These are phyloP conservation scores for Galerucella pusilla DNA, from an alignment of 2,888 invertebrate species.

Conservation along the genomic window DNA sequence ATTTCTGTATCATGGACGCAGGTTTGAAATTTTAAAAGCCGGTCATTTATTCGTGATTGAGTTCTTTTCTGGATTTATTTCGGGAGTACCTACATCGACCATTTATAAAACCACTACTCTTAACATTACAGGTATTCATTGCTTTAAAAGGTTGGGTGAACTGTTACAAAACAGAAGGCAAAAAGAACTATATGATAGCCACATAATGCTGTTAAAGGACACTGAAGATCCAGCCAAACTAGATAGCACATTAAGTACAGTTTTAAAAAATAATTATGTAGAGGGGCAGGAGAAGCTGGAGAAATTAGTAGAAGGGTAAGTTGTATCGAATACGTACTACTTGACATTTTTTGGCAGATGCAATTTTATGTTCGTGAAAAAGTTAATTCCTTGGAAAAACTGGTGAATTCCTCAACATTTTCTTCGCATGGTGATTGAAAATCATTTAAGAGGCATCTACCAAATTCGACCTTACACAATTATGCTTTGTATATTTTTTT, in stretches of 20 bases:
- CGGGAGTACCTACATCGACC: too few species aligned
- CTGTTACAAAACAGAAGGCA: slow-evolving; percentile 56
- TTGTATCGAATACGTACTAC: slow-evolving; percentile 7
- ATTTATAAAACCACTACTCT: background rate
- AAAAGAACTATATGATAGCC: slow-evolving; percentile 57
- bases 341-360: background rate
- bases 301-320: slow-evolving; percentile 54
- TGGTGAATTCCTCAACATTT: too few species aligned
- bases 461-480: too few species aligned
- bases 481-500: too few species aligned
- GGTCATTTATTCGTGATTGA: too few species aligned
- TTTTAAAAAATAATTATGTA: slow-evolving; percentile 50
- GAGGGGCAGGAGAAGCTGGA: slow-evolving; percentile 53
- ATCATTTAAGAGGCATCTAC: too few species aligned
- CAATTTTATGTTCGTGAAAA: background rate
- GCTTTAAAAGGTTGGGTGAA: slow-evolving; percentile 58
- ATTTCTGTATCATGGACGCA: too few species aligned
- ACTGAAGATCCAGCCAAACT: slow-evolving; percentile 57
- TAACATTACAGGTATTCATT: slow-evolving; percentile 48
- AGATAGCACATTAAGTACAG: slow-evolving; percentile 51
- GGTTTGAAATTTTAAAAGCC: too few species aligned
- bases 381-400: too few species aligned
- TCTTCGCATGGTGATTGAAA: too few species aligned
- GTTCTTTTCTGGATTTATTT: too few species aligned
- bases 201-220: slow-evolving; percentile 51